Conservation (phyloP, 2,113 vertebrate genomes). For the Bos javanicus region DNA sequence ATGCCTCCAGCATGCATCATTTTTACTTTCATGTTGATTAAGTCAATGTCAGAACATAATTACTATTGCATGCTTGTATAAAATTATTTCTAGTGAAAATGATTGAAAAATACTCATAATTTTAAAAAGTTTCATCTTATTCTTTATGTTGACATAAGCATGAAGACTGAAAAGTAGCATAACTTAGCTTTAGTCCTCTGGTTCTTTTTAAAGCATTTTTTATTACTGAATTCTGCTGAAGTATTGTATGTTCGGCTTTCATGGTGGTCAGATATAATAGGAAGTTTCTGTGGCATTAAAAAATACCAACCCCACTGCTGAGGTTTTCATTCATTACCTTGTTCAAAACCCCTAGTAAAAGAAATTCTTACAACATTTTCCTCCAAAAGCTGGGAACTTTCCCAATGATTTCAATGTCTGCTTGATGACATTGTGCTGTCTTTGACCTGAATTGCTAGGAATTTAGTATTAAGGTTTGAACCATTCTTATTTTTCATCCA, state of each 20-base stretch:
- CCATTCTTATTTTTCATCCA: background rate
- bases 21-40: background rate
- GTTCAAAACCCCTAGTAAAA: conserved; percentile 6
- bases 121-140: background rate
- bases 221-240: background rate
- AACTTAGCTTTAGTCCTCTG: background rate
- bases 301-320: background rate
- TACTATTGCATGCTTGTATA: background rate
- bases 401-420: background rate
- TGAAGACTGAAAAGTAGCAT: background rate
- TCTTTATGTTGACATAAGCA: background rate
- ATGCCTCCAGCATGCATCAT: background rate
- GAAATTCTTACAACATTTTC: background rate
- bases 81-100: conserved; percentile 20
- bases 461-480: background rate
- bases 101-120: background rate
- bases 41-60: background rate
- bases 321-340: background rate
- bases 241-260: background rate
- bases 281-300: background rate
- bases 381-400: background rate
- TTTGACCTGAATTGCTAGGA: conserved; percentile 15
- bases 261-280: background rate
- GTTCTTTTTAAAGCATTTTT: background rate
- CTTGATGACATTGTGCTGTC: background rate